A percentile compares a stretch with the other conserved stretches of the same genome.
These are phyloP conservation scores for Eumerus sabulonum DNA, from an alignment of 2,888 invertebrate genomes.

Conservation along the genomic window DNA sequence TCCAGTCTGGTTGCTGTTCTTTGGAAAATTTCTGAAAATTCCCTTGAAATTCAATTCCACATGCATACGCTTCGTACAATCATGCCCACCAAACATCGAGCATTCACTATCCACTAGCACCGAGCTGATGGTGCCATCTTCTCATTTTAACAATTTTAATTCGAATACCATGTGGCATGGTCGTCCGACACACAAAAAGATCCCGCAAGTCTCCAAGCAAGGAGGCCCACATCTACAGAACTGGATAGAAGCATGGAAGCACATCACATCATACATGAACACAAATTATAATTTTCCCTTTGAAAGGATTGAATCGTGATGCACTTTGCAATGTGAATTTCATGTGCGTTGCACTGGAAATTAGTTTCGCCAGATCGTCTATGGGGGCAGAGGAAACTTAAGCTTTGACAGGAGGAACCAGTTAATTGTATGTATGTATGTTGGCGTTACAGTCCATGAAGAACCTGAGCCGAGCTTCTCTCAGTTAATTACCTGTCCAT, in stretches of 20 bases:
- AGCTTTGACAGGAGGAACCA: slow-evolving; percentile 11
- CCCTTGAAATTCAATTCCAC: slow-evolving; percentile 54
- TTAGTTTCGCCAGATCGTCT: slow-evolving; percentile 17
- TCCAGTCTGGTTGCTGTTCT: slow-evolving; percentile 1
- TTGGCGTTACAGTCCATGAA: slow-evolving; percentile 10
- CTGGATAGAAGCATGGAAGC: not conserved
- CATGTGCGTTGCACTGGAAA: slow-evolving; percentile 12
- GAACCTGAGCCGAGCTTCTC: slow-evolving; percentile 11
- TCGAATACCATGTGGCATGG: slow-evolving; percentile 41
- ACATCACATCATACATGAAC: not conserved
- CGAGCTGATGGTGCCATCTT: not conserved
- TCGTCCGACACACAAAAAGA: not conserved
- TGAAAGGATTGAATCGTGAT: slow-evolving; percentile 58
- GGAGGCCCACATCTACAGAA: slow-evolving; percentile 8
- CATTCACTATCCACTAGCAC: not conserved
- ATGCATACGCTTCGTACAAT: not conserved
- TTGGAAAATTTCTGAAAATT: slow-evolving; percentile 34
- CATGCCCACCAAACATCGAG: not conserved
- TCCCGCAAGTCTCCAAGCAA: slow-evolving; percentile 2
- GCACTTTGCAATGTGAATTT: slow-evolving; percentile 37
- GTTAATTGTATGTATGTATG: slow-evolving; percentile 19
- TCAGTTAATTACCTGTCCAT: slow-evolving; percentile 11
- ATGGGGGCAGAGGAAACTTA: not conserved
- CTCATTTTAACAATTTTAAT: slow-evolving; percentile 50
- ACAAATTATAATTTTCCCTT: slow-evolving; percentile 49